A percentile compares a stretch with the other conserved stretches of the same genome.
Evolutionary conservation across 1,140 invertebrate species (phyloP).

Genomic region (Apis laboriosa): DNA sequence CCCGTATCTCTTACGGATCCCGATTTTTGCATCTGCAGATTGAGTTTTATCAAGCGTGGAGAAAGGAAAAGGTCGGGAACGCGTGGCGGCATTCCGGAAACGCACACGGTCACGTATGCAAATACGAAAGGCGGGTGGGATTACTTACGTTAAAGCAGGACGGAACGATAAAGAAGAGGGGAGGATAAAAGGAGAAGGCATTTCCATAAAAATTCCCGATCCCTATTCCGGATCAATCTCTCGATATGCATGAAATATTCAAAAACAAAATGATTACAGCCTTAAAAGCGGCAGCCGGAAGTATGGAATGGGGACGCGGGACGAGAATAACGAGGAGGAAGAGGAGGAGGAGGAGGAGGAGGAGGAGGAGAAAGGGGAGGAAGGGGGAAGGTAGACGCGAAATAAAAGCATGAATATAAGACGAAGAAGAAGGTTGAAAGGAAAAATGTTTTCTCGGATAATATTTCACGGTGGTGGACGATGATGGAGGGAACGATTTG

Average conservation of each 20-base stretch:
- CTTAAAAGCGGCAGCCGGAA: slow-evolving; percentile 38
- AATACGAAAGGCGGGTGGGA: slow-evolving; percentile 35
- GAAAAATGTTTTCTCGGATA: slow-evolving; percentile 29
- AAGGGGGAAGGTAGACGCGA: neutral
- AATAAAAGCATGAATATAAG: slow-evolving; percentile 49
- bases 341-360: neutral
- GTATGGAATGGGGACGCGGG: neutral
- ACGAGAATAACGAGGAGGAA: slow-evolving; percentile 45
- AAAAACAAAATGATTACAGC: slow-evolving; percentile 51
- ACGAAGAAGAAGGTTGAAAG: slow-evolving; percentile 19
- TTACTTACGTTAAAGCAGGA: slow-evolving; percentile 44
- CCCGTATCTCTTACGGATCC: neutral
- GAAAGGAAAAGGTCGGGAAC: neutral
- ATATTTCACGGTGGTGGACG: slow-evolving; percentile 5
- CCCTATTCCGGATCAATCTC: slow-evolving; percentile 43
- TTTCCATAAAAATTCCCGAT: slow-evolving; percentile 49
- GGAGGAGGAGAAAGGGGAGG: neutral
- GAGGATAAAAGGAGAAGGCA: neutral
- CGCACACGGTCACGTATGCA: slow-evolving; percentile 43
- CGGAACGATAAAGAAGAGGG: neutral
- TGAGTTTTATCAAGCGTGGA: slow-evolving; percentile 7
- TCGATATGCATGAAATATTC: slow-evolving; percentile 50
- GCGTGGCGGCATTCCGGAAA: slow-evolving; percentile 28
- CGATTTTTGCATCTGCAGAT: neutral
- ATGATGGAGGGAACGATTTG: neutral